Evolutionary conservation across 30 jellyfish, hydroid and myxozoan genomes (phyloP).

Genomic region (Catostylus mosaicus): DNA sequence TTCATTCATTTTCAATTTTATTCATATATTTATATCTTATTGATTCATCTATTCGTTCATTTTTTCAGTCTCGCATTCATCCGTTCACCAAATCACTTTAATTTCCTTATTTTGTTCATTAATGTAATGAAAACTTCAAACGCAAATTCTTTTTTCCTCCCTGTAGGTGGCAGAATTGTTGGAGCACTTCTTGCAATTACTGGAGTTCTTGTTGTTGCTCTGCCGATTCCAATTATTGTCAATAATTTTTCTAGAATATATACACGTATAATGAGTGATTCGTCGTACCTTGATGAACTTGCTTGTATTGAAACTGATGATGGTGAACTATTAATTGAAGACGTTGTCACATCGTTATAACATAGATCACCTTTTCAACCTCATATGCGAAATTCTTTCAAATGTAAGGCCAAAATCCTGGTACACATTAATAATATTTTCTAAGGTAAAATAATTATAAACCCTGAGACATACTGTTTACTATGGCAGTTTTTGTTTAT

Average conservation of each 20-base stretch:
- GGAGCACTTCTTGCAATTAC: constrained; percentile 81
- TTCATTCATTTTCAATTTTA: not conserved
- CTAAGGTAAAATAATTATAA: too few relatives aligned
- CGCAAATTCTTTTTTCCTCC: not conserved
- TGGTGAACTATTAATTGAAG: constrained; percentile 59
- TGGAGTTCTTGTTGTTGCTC: constrained; percentile 88
- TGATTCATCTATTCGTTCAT: too few relatives aligned
- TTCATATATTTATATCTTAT: too few relatives aligned
- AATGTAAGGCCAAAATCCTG: too few relatives aligned
- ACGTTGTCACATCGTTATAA: constrained; percentile 60
- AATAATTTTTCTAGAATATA: constrained; percentile 77
- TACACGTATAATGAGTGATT: constrained; percentile 73
- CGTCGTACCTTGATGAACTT: constrained; percentile 57
- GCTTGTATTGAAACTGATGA: constrained; percentile 50
- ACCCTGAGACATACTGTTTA: too few relatives aligned
- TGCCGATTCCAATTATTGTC: constrained; percentile 88
- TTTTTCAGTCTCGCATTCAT: too few relatives aligned
- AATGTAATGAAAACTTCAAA: too few relatives aligned
- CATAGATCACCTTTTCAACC: too few relatives aligned
- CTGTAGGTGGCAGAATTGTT: constrained; percentile 75
- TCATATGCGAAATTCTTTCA: too few relatives aligned
- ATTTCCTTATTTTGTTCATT: too few relatives aligned
- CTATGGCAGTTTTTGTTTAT: too few relatives aligned
- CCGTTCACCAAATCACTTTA: not conserved
- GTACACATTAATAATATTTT: too few relatives aligned